Conservation (phyloP, 92 coral and sea anemone species). For the Anthopleura xanthogrammica region DNA sequence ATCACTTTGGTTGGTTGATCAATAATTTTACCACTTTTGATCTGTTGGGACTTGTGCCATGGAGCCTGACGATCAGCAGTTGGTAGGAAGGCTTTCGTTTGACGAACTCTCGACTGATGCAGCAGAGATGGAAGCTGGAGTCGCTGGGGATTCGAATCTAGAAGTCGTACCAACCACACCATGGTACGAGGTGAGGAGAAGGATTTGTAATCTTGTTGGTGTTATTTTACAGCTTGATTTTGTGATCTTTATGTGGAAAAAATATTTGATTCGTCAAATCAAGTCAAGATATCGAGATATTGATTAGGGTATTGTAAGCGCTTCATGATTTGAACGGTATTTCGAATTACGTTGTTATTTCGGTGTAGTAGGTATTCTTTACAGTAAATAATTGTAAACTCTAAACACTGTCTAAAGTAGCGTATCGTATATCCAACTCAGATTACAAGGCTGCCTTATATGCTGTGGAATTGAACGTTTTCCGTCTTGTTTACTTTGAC, state of each 20-base stretch:
- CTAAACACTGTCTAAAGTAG: too few relatives aligned
- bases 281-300: too few relatives aligned
- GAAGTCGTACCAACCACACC: slow-evolving; percentile 26
- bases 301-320: not conserved
- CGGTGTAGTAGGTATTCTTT: too few relatives aligned
- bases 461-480: not conserved
- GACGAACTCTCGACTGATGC: slow-evolving; percentile 9
- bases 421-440: too few relatives aligned
- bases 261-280: too few relatives aligned
- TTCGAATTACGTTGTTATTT: too few relatives aligned
- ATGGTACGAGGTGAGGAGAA: slow-evolving; percentile 21
- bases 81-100: slow-evolving; percentile 45
- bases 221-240: too few relatives aligned
- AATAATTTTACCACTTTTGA: not conserved
- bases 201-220: not conserved
- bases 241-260: not conserved
- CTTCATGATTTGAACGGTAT: not conserved
- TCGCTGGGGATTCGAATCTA: not conserved
- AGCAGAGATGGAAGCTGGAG: slow-evolving; percentile 18
- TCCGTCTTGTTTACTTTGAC: not conserved
- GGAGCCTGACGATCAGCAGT: slow-evolving; percentile 52
- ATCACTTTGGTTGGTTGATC: not conserved
- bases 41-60: slow-evolving; percentile 22
- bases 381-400: too few relatives aligned
- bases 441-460: too few relatives aligned